Base-by-base conservation (phyloP, 2,888 invertebrate species). In the Heteromyza rotundicornis region DNA sequence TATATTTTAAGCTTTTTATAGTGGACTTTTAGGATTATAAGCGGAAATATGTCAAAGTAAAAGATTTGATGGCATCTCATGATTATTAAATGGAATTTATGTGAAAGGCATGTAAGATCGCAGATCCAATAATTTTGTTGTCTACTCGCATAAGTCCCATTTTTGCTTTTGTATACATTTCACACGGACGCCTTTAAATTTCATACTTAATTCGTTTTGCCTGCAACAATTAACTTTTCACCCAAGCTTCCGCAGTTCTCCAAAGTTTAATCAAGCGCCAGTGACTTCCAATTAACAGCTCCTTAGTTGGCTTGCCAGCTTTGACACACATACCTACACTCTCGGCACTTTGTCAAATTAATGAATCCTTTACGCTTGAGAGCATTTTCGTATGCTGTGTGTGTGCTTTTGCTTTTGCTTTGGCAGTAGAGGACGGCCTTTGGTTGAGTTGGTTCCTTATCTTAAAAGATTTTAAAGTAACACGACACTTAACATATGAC, bases 391-490 rank as follows among this genome's bases (percentile, higher is more conserved):
- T 40, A 40, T 40, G 40, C 14, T 40, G 40, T n/a, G n/a, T 40
- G 40, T 40, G 40, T n/a, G 40, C n/a, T n/a, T 40, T n/a, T n/a
- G 27, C 40, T 10, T n/a, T n/a, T n/a, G 8, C 40, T n/a, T n/a
- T 14, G 40, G 40, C n/a, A 40, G 40, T n/a, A 3, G 40, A 14
- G 10, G n/a, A n/a, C 16, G 10, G 2, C 14, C 40, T n/a, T 40
- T 40, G 16, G 23, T n/a, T 55, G 40, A 47, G 47, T 36, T 50
- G 50, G 57, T 62, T 62, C 40, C n/a, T n/a, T n/a, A 62, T 57
- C 57, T 57, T 53, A 44, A 47, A 47, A 27, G 57, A 57, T 57
- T 62, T 62, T 62, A 62, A 62, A 57, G 61, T 23, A 44, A 44
- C 47, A 60, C 32, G 61, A 57, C 47, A 57, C 32, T 61, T 57